phyloP scores from a whole-genome alignment of 2,113 vertebrate species.

The Collichthys lucidus region DNA sequence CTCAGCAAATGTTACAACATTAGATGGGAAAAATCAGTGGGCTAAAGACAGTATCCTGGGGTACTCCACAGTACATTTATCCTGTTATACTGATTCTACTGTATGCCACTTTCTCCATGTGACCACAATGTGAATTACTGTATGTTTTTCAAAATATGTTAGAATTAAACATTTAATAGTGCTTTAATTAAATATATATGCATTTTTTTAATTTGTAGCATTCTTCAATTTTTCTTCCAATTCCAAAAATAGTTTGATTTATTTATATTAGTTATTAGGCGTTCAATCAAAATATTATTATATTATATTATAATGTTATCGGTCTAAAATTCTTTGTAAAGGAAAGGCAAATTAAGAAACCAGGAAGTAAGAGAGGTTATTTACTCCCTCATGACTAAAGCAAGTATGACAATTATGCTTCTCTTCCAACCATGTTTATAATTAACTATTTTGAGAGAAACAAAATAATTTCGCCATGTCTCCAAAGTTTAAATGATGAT shows the following conservation, averaged over 20 bases:
- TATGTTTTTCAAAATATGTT: background rate
- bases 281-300: background rate
- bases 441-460: slow-evolving; percentile 55
- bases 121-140: background rate
- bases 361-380: slow-evolving; percentile 1
- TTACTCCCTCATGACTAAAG: background rate
- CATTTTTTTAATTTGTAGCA: background rate
- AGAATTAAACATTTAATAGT: background rate
- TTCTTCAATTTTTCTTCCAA: background rate
- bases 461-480: slow-evolving; percentile 53
- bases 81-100: background rate
- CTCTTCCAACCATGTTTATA: slow-evolving; percentile 29
- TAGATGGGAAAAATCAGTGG: background rate
- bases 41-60: background rate
- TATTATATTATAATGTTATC: slow-evolving; percentile 6
- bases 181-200: background rate
- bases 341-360: slow-evolving; percentile 23
- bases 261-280: too few species aligned
- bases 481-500: slow-evolving; percentile 81
- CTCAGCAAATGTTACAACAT: background rate
- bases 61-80: slow-evolving; percentile 1
- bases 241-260: background rate
- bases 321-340: slow-evolving; percentile 17
- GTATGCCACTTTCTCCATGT: background rate
- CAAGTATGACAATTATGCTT: slow-evolving; percentile 30